Conservation (phyloP, 1,140 invertebrate species). For the Hypothenemus hampei region DNA sequence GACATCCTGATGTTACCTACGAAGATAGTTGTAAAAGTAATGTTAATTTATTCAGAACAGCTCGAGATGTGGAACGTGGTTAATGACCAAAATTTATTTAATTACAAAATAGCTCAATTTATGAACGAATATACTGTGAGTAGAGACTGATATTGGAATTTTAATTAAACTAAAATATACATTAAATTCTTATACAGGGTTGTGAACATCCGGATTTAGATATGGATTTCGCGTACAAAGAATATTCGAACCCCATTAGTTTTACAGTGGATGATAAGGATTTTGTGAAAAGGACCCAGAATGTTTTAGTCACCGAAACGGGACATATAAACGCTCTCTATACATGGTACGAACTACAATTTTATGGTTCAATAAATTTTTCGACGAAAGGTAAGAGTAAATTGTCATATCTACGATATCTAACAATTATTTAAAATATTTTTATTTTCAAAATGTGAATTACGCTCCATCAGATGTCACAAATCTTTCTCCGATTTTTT, state of each 20-base stretch:
- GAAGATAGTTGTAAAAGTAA: constrained; percentile 17
- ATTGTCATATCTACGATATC: too few species aligned
- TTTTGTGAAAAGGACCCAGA: constrained; percentile 15
- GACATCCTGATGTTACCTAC: constrained; percentile 19
- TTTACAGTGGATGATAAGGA: constrained; percentile 22
- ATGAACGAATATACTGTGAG: constrained; percentile 35
- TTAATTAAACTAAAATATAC: not conserved
- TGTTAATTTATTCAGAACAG: constrained; percentile 28
- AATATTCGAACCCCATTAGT: constrained; percentile 24
- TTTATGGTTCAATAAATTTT: constrained; percentile 18
- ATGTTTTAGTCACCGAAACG: constrained; percentile 21
- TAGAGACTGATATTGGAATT: not conserved
- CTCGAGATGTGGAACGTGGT: constrained; percentile 31
- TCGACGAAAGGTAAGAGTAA: constrained; percentile 27
- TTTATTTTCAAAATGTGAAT: too few species aligned
- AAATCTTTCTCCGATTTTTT: too few species aligned
- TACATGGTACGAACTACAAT: constrained; percentile 28
- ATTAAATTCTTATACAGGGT: constrained; percentile 15
- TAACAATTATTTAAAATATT: too few species aligned
- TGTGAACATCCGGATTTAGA: constrained; percentile 33
- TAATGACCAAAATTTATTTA: constrained; percentile 30
- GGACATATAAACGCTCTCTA: constrained; percentile 27
- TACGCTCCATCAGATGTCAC: too few species aligned
- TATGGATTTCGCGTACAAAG: constrained; percentile 18
- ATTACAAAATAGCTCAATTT: constrained; percentile 28